Conservation (phyloP, 2,113 vertebrate species). For the Otocyon megalotis region DNA sequence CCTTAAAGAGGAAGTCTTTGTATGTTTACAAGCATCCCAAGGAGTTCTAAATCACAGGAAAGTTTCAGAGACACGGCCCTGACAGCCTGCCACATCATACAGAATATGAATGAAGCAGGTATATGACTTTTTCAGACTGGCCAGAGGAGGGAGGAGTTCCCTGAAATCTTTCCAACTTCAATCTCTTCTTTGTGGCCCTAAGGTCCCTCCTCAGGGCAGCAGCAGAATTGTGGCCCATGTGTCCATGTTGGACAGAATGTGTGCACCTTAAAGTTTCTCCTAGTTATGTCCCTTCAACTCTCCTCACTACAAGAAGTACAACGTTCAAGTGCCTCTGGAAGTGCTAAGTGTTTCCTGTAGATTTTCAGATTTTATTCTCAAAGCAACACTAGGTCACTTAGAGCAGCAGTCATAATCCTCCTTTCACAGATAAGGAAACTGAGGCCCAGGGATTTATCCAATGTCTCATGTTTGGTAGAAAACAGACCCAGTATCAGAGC, state of each 20-base stretch:
- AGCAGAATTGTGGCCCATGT: neutral
- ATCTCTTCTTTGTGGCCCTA: neutral
- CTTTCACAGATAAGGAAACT: neutral
- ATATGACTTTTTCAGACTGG: neutral
- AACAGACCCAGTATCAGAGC: neutral
- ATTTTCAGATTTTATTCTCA: neutral
- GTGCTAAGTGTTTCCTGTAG: neutral
- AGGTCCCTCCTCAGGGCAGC: neutral
- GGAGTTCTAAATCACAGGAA: neutral
- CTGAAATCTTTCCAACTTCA: neutral
- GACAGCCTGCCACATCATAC: rapidly evolving
- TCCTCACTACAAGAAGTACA: neutral
- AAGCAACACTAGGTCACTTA: neutral
- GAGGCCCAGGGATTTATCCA: neutral
- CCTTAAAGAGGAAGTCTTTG: neutral
- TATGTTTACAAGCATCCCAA: neutral
- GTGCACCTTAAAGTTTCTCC: neutral
- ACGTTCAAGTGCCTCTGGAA: neutral
- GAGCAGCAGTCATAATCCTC: neutral
- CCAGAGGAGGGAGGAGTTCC: neutral
- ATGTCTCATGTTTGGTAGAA: neutral
- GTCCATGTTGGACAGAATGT: neutral
- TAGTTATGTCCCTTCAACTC: neutral
- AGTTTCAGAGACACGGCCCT: neutral
- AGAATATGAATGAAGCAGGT: neutral